phyloP scores from a whole-genome alignment of 2,113 vertebrate genomes.

The Arenaria interpres region DNA sequence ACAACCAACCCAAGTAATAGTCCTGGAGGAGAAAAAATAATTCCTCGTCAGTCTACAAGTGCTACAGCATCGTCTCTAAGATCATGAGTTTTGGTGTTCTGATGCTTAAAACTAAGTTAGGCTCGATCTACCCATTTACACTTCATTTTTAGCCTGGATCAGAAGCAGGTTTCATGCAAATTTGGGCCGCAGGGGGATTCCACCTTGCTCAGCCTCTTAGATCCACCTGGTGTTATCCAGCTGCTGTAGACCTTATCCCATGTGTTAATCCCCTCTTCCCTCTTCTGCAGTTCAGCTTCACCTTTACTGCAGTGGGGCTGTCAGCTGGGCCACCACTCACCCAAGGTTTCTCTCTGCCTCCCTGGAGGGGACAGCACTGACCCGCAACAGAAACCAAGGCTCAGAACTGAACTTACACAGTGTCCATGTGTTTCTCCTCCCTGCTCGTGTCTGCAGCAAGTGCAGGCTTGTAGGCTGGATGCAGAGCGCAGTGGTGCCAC shows the following conservation, averaged over 20 bases:
- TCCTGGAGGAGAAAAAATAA: neutral
- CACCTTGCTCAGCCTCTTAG: neutral
- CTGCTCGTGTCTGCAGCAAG: neutral
- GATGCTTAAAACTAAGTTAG: neutral
- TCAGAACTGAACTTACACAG: neutral
- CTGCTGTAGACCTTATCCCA: neutral
- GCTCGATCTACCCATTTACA: neutral
- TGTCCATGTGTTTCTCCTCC: neutral
- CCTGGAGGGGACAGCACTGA: neutral
- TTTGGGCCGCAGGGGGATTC: neutral
- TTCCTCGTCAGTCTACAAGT: neutral
- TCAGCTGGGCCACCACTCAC: neutral
- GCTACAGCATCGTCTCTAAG: neutral
- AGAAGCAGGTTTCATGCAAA: neutral
- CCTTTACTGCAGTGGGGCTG: neutral
- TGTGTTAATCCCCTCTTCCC: neutral
- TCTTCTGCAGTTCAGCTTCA: neutral
- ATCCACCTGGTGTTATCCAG: neutral
- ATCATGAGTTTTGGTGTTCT: rapidly evolving
- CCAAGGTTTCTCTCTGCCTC: neutral
- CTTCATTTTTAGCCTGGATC: neutral
- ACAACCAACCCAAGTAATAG: neutral
- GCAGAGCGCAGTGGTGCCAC: neutral
- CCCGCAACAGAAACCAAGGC: neutral
- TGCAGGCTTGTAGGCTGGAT: neutral